phyloP scores from a whole-genome alignment of 1,140 invertebrate genomes.

The Pantala flavescens region DNA sequence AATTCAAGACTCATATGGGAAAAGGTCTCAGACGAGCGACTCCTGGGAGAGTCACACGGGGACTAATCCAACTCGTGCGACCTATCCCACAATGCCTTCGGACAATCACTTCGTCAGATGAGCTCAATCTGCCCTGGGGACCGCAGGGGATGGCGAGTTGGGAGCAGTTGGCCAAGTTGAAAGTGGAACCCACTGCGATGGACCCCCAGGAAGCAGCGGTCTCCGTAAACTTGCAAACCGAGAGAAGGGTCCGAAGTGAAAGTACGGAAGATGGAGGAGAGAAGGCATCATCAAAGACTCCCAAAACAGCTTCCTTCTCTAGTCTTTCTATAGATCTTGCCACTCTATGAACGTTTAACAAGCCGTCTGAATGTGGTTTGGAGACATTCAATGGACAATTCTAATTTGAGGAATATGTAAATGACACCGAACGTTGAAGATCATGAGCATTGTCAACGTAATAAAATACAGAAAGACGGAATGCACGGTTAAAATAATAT shows the following conservation, averaged over 20 bases:
- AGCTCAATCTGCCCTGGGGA: neutral
- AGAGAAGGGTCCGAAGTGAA: neutral
- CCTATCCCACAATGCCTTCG: neutral
- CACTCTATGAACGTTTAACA: neutral
- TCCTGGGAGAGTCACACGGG: neutral
- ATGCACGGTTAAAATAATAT: too few species aligned
- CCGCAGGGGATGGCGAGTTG: neutral
- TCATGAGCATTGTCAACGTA: too few species aligned
- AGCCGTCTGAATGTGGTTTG: too few species aligned
- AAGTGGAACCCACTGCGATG: neutral
- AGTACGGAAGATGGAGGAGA: neutral
- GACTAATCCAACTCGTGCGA: neutral
- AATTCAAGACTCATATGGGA: neutral
- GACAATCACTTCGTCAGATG: constrained; percentile 8
- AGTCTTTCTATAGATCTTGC: neutral
- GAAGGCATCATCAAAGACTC: constrained; percentile 1
- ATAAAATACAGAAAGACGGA: too few species aligned
- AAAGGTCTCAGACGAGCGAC: neutral
- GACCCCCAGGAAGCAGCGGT: neutral
- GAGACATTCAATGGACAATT: too few species aligned
- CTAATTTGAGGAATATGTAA: too few species aligned
- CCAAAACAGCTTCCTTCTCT: neutral
- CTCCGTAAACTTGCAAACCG: neutral
- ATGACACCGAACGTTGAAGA: too few species aligned
- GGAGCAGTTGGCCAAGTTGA: constrained; percentile 3